phyloP scores from a whole-genome alignment of 2,113 vertebrate species.

The Plestiodon gilberti region DNA sequence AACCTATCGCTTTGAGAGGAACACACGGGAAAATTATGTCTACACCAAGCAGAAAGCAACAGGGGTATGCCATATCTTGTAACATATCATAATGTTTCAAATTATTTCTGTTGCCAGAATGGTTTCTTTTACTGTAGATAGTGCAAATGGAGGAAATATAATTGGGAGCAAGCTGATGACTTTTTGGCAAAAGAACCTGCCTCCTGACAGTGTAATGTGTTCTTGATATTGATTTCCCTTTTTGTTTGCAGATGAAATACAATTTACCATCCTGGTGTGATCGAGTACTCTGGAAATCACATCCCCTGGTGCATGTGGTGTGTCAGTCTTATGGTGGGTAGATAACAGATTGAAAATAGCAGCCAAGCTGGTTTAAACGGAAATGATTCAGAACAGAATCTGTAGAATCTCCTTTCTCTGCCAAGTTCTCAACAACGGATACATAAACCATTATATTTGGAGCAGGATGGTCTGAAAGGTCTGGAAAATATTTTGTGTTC shows the following conservation, averaged over 20 bases:
- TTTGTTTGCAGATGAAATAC: conserved; percentile 89
- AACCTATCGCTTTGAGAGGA: conserved; percentile 94
- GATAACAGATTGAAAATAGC: conserved; percentile 46
- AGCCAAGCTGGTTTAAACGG: conserved; percentile 61
- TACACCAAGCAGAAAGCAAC: conserved; percentile 98
- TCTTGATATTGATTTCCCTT: conserved; percentile 56
- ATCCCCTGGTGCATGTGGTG: conserved; percentile 91
- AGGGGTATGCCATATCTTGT: conserved; percentile 81
- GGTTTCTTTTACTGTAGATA: not conserved
- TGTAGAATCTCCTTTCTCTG: conserved; percentile 62
- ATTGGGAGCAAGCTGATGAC: not conserved
- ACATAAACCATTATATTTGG: conserved; percentile 34
- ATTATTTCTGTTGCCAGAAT: not conserved
- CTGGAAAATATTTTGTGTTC: not conserved
- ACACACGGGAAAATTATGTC: conserved; percentile 89
- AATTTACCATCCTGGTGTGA: conserved; percentile 99
- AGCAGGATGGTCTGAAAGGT: conserved; percentile 33
- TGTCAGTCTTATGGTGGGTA: conserved; percentile 96
- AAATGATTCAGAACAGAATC: conserved; percentile 68
- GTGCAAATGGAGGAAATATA: conserved; percentile 10
- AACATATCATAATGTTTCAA: conserved; percentile 2
- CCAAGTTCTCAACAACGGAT: conserved; percentile 55
- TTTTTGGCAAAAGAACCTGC: conserved; percentile 27
- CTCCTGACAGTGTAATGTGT: not conserved
- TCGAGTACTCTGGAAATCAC: conserved; percentile 95